These are phyloP conservation scores for Spisula solida DNA, from an alignment of 2,888 invertebrate genomes.

Conservation along the genomic window DNA sequence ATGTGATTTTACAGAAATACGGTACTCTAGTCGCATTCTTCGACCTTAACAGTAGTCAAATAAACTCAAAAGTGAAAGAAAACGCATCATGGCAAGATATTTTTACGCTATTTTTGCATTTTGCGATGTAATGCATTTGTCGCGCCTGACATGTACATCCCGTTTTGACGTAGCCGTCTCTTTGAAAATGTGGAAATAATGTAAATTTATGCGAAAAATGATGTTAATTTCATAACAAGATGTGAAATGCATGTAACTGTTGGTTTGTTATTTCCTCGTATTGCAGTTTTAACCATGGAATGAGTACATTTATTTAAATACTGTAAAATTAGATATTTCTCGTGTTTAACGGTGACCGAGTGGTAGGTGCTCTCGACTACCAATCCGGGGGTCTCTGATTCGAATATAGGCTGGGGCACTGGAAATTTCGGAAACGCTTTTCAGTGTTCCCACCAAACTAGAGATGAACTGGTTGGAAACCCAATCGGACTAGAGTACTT, in stretches of 20 bases:
- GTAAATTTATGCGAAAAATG: slow-evolving; percentile 47
- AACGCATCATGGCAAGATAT: background rate
- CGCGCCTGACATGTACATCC: slow-evolving; percentile 37
- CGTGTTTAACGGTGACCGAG: no score
- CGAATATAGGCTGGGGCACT: no score
- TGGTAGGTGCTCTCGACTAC: no score
- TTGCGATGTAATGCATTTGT: slow-evolving; percentile 28
- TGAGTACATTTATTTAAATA: slow-evolving; percentile 22
- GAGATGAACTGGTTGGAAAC: no score
- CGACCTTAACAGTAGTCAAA: background rate
- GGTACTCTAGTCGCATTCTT: background rate
- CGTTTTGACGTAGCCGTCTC: background rate
- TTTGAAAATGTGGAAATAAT: slow-evolving; percentile 39
- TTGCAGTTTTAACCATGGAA: background rate
- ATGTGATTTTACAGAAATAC: no score
- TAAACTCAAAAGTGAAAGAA: background rate
- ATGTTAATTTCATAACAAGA: slow-evolving; percentile 46
- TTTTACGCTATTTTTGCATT: background rate
- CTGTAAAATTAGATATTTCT: no score
- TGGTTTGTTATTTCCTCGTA: slow-evolving; percentile 44
- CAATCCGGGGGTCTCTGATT: no score
- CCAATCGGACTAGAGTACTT: no score
- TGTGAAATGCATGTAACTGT: slow-evolving; percentile 38
- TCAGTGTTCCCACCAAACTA: no score
- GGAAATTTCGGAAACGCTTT: no score